Evolutionary conservation across 2,888 invertebrate species (phyloP), one percentile per base, ranked within the genome.

Genomic region (Myopa tessellatipennis): DNA sequence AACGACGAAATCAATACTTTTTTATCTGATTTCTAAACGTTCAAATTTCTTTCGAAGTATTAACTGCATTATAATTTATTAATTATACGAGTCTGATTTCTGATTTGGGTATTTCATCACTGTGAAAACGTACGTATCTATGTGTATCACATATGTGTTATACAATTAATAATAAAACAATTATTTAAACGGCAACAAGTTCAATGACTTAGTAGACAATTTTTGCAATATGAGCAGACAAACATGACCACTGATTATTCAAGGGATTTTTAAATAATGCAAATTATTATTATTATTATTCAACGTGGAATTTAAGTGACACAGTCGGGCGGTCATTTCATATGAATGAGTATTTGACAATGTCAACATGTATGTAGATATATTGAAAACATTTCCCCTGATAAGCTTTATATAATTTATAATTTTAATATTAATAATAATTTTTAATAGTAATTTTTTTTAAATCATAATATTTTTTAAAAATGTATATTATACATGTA

Each of bases 131-230:
- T 8, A 55, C 55, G 10, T 12, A 55, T n/a, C 4, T 4, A n/a
- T 55, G n/a, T 16, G 45, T 12, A 16, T 16, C 55, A n/a, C 3
- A 55, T 4, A 55, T 6, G 4, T 4, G 14, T 55, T 55, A 14
- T 55, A 14, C 55, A 55, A 55, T 55, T 55, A 6, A 45, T 55
- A 55, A 55, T 10, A 55, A 5, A n/a, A 65, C 6, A 36, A 36
- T 65, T 6, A 65, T 38, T 65, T 38, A 65, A 65, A 16, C 55
- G n/a, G 55, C 10, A 14, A n/a, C 55, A n/a, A 38, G 65, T 65
- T 65, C 36, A 65, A 65, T 65, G 65, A 65, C 65, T 65, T 36
- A 12, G 26, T 38, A 36, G 65, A 16, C 8, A 65, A 38, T 65
- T 65, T 38, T 65, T 38, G 36, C 36, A 26, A 65, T 1, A 38